Evolutionary conservation across 2,797 vertebrate genomes (phyloP).

Genomic region (Rhynchotus rufescens): DNA sequence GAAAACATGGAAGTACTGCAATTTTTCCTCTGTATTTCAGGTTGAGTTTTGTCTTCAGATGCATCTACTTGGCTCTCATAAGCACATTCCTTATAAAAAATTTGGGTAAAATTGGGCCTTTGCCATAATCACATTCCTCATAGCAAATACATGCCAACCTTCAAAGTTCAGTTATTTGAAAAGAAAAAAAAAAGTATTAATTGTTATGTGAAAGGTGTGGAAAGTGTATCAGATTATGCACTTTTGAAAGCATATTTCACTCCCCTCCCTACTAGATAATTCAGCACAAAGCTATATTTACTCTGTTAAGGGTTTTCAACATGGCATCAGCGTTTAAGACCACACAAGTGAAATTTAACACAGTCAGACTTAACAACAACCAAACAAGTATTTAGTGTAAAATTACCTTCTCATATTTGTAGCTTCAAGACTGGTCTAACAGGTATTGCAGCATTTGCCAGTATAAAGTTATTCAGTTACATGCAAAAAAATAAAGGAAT

Average conservation of each 20-base stretch:
- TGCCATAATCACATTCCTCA: constrained; percentile 49
- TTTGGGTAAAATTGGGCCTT: constrained; percentile 28
- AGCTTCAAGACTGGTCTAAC: constrained; percentile 63
- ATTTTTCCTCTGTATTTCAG: neutral
- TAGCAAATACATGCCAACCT: constrained; percentile 28
- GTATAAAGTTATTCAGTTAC: constrained; percentile 70
- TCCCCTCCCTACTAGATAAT: neutral
- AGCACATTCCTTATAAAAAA: neutral
- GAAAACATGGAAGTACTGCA: neutral
- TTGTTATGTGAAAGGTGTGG: constrained; percentile 1
- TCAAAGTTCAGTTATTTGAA: constrained; percentile 58
- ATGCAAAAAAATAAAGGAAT: constrained; percentile 57
- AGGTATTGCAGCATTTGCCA: constrained; percentile 57
- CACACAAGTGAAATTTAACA: constrained; percentile 38
- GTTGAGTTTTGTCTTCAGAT: neutral
- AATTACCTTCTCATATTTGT: constrained; percentile 53
- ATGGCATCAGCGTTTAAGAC: constrained; percentile 10
- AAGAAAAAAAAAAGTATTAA: constrained; percentile 57
- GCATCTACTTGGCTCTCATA: neutral
- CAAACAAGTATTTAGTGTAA: constrained; percentile 56
- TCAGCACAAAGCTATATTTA: neutral
- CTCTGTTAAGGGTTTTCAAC: neutral
- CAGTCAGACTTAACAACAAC: constrained; percentile 4
- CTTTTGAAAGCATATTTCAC: constrained; percentile 18
- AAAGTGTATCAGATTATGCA: constrained; percentile 28